Evolutionary conservation across 2,888 invertebrate species (phyloP).

Genomic region (Hedychridium roseum): DNA sequence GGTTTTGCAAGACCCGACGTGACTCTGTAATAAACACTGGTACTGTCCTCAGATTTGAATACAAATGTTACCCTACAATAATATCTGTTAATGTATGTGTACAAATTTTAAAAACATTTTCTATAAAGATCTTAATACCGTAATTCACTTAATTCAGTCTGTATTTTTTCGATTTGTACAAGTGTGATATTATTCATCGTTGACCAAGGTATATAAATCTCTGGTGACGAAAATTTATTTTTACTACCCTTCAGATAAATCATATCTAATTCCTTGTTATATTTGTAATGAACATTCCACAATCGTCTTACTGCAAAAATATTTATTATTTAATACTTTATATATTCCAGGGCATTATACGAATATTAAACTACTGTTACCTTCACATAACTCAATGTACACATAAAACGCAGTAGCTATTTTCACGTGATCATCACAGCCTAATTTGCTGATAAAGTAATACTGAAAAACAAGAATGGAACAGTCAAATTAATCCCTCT

Average conservation of each 20-base stretch:
- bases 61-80: slow-evolving; percentile 53
- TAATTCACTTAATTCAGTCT: slow-evolving; percentile 52
- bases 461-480: slow-evolving; percentile 51
- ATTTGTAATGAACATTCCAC: slow-evolving; percentile 65
- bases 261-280: slow-evolving; percentile 55
- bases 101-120: slow-evolving; percentile 5
- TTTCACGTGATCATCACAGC: slow-evolving; percentile 62
- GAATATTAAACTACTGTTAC: slow-evolving; percentile 49
- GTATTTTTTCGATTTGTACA: slow-evolving; percentile 62
- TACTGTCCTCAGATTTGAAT: slow-evolving; percentile 56
- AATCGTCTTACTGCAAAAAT: slow-evolving; percentile 57
- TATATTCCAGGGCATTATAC: background rate
- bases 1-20: slow-evolving; percentile 53
- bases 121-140: slow-evolving; percentile 32
- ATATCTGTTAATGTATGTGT: slow-evolving; percentile 1
- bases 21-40: slow-evolving; percentile 54
- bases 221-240: slow-evolving; percentile 48
- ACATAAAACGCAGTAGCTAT: slow-evolving; percentile 66
- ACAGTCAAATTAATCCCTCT: slow-evolving; percentile 4
- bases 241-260: slow-evolving; percentile 63
- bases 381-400: slow-evolving; percentile 68
- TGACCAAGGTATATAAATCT: slow-evolving; percentile 64
- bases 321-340: slow-evolving; percentile 11
- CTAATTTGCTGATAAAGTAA: slow-evolving; percentile 62
- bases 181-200: slow-evolving; percentile 59